A percentile compares a stretch with the other conserved stretches of the same genome.
Conservation (phyloP, 2,888 invertebrate genomes). For the Acronicta leporina region DNA sequence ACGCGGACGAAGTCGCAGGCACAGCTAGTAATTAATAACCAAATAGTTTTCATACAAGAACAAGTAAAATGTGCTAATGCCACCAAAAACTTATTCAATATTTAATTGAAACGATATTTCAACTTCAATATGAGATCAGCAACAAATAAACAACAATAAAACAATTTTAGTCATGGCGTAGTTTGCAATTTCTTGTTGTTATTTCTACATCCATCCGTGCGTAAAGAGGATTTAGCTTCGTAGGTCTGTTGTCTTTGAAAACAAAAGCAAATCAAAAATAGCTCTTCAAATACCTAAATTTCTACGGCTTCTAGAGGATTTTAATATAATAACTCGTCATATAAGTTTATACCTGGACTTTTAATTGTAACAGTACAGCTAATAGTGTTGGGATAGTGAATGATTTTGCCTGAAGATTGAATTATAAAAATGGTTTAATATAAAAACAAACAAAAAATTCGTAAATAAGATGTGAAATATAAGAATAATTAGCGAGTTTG, state of each 20-base stretch:
- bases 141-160: background rate
- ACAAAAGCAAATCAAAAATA: background rate
- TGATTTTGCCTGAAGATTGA: no score
- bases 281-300: no score
- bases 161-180: constrained; percentile 1
- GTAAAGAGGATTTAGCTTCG: constrained; percentile 13
- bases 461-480: no score
- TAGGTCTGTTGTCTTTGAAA: constrained; percentile 4
- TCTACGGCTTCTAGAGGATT: no score
- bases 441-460: no score
- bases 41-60: background rate
- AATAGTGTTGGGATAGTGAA: no score
- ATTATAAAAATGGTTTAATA: no score
- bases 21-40: background rate
- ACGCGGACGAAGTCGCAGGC: no score
- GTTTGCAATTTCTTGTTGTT: constrained; percentile 11
- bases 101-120: constrained; percentile 5
- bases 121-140: background rate
- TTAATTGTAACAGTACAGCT: no score
- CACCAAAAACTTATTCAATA: constrained; percentile 2
- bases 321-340: no score
- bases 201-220: constrained; percentile 12
- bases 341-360: no score
- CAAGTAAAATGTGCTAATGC: background rate
- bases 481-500: no score